These are phyloP conservation scores for Myocastor coypus DNA, from an alignment of 2,113 vertebrate species.

Conservation along the genomic window DNA sequence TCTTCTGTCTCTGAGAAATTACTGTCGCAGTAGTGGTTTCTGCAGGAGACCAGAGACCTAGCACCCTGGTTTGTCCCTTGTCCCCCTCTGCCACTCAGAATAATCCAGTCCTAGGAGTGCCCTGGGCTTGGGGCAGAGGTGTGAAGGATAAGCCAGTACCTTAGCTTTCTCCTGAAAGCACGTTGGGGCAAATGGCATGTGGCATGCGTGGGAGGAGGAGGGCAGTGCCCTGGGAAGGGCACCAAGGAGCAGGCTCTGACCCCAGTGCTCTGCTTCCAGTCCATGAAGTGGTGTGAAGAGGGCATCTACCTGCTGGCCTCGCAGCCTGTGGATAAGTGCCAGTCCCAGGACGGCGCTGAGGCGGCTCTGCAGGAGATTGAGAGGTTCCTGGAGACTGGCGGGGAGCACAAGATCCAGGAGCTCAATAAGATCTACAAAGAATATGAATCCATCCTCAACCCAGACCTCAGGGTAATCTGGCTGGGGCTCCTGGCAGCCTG, in stretches of 20 bases:
- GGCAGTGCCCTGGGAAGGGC: not conserved
- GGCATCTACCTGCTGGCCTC: constrained; percentile 97
- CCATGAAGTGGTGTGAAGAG: constrained; percentile 95
- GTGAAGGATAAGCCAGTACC: not conserved
- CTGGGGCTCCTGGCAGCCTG: not conserved
- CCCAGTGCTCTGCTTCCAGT: constrained; percentile 84
- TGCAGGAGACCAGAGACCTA: not conserved
- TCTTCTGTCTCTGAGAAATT: not conserved
- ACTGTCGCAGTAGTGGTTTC: not conserved
- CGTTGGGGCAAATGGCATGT: not conserved
- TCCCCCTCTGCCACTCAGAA: too few species aligned
- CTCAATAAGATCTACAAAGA: constrained; percentile 89
- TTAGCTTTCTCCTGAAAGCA: not conserved
- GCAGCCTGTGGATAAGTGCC: constrained; percentile 97
- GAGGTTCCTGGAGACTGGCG: constrained; percentile 92
- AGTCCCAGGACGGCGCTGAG: constrained; percentile 98
- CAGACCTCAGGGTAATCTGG: constrained; percentile 91
- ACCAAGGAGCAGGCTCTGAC: rapidly evolving
- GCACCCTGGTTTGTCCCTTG: not conserved
- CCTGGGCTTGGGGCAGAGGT: not conserved
- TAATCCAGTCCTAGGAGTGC: not conserved
- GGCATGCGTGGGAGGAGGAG: rapidly evolving
- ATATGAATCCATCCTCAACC: constrained; percentile 92
- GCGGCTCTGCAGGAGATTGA: constrained; percentile 96
- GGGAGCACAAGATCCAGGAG: constrained; percentile 91